Conservation (phyloP, 2,888 invertebrate genomes). For the Aspidapion aeneum region DNA sequence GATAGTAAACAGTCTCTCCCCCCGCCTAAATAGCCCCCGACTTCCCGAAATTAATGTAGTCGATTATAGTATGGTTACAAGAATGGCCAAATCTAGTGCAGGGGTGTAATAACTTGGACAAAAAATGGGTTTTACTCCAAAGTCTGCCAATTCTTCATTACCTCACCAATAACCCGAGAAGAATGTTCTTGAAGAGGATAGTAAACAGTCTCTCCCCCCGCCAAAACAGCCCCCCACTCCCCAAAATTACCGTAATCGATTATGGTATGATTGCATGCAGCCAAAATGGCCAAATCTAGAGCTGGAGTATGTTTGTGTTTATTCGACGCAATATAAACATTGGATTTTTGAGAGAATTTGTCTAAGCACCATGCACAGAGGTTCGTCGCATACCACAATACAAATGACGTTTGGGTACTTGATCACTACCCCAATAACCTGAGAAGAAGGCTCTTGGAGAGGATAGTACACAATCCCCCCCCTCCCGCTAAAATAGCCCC, state of each 20-base stretch:
- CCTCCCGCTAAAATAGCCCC: slow-evolving; percentile 51
- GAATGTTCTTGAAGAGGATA: slow-evolving; percentile 48
- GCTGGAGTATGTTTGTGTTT: slow-evolving; percentile 43
- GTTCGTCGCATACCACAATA: slow-evolving; percentile 51
- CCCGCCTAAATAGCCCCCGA: slow-evolving; percentile 53
- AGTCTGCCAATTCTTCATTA: slow-evolving; percentile 50
- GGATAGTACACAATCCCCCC: slow-evolving; percentile 50
- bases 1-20: slow-evolving; percentile 50
- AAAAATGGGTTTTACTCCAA: too few species aligned
- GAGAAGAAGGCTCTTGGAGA: slow-evolving; percentile 45
- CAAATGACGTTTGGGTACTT: slow-evolving; percentile 47
- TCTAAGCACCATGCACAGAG: slow-evolving; percentile 49
- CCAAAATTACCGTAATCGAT: slow-evolving; percentile 54
- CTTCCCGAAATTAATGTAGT: slow-evolving; percentile 52
- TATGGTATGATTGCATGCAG: slow-evolving; percentile 53
- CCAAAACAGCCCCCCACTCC: slow-evolving; percentile 51
- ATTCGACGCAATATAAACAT: slow-evolving; percentile 47
- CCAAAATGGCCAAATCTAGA: slow-evolving; percentile 50
- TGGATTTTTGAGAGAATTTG: slow-evolving; percentile 41
- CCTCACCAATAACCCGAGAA: slow-evolving; percentile 44
- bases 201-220: slow-evolving; percentile 50
- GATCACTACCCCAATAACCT: slow-evolving; percentile 45
- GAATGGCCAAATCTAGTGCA: slow-evolving; percentile 50
- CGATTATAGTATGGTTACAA: slow-evolving; percentile 53
- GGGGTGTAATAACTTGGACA: slow-evolving; percentile 42